Evolutionary conservation across 2,797 vertebrate genomes (phyloP), one percentile per base, ranked within the genome.

Genomic region (Macrochelys suwanniensis): DNA sequence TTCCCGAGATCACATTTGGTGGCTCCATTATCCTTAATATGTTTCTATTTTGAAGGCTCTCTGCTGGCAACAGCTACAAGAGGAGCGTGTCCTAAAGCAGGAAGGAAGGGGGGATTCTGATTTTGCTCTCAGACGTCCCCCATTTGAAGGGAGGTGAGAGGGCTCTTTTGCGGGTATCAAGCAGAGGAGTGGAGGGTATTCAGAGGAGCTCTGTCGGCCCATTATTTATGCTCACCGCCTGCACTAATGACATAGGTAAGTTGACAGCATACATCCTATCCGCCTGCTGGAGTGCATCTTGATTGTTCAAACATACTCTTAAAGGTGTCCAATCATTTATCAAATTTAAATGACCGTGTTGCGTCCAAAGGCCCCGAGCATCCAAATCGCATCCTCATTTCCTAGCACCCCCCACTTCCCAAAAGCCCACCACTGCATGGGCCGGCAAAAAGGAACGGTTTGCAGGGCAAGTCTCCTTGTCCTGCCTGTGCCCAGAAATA

Each of bases 271-370:
- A 97, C 97, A 96, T 91, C 96, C 97, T 95, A 97, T 96, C 97
- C 96, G 96, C 96, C 95, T 96, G 97, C 97, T 95, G 92, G 95
- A 97, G 96, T 97, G 96, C 94, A 97, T 98, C 97, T 96, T 90
- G 95, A 97, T 97, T 97, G 97, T 97, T 97, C 96, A 97, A 97
- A 97, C 95, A 97, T 93, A 96, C 94, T 98, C 96, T 97, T 97
- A 96, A 96, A 97, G 97, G 96, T 95, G 96, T 90, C 95, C 57
- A 2, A 82, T 94, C 96, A 94, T 97, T 97, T 96, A 96, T 97
- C 96, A 97, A 97, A 97, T 97, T 97, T 96, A 97, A 97, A 93
- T 82, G 96, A 95, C 85, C 25, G 25, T 9, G 84, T 54, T 86
- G 76, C 59, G 47, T 89, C 81, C 80, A 82, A 89, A 82, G 57